These are phyloP conservation scores for Leptinotarsa juncta DNA, from an alignment of 2,888 invertebrate genomes.

Conservation along the genomic window DNA sequence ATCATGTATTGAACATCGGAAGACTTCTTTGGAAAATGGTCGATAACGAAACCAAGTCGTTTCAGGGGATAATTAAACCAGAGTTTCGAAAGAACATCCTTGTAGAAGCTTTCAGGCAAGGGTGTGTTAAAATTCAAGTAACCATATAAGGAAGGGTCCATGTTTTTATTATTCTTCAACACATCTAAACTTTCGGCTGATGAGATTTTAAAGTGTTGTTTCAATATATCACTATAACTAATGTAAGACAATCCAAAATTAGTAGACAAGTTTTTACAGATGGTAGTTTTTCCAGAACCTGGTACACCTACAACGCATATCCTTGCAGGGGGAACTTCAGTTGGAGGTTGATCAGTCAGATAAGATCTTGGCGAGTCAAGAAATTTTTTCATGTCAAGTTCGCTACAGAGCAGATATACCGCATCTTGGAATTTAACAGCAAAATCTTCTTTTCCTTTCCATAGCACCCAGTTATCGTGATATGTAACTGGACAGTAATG, in stretches of 20 bases:
- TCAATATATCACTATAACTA: slow-evolving; percentile 64
- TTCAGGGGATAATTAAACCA: slow-evolving; percentile 70
- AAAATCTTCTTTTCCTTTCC: slow-evolving; percentile 73
- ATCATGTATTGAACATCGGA: slow-evolving; percentile 70
- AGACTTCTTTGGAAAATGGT: slow-evolving; percentile 72
- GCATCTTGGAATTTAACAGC: slow-evolving; percentile 68
- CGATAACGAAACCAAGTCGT: slow-evolving; percentile 70
- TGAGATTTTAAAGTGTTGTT: slow-evolving; percentile 33
- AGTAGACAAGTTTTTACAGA: slow-evolving; percentile 68
- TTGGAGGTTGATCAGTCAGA: slow-evolving; percentile 55
- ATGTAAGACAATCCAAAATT: slow-evolving; percentile 70
- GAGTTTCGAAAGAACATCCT: slow-evolving; percentile 65
- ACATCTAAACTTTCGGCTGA: slow-evolving; percentile 40
- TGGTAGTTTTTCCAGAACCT: slow-evolving; percentile 69
- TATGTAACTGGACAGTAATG: slow-evolving; percentile 74
- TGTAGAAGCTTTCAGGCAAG: slow-evolving; percentile 65
- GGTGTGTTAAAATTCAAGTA: slow-evolving; percentile 68
- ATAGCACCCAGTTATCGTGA: slow-evolving; percentile 68
- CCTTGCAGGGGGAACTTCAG: slow-evolving; percentile 66
- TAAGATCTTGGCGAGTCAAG: slow-evolving; percentile 67
- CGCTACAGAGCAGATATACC: slow-evolving; percentile 69
- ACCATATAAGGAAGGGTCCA: slow-evolving; percentile 53
- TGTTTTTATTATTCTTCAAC: slow-evolving; percentile 31
- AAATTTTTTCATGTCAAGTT: slow-evolving; percentile 68
- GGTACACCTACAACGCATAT: slow-evolving; percentile 71